A percentile compares a stretch with the other conserved stretches of the same genome.
phyloP scores from a whole-genome alignment of 2,888 invertebrate genomes.

The Osmoderma eremita region DNA sequence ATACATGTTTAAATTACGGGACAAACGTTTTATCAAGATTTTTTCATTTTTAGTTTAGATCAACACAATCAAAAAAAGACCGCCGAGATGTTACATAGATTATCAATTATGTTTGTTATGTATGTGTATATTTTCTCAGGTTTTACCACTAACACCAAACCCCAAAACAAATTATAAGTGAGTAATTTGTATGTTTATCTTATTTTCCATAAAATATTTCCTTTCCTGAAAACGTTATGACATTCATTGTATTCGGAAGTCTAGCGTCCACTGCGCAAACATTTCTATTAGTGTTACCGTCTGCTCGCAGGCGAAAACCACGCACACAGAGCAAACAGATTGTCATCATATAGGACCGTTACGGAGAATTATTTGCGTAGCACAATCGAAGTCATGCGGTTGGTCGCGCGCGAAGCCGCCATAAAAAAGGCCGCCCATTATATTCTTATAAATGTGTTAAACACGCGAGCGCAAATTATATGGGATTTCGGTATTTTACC shows the following conservation, averaged over 20 bases:
- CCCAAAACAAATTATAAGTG: constrained; percentile 3
- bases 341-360: constrained; percentile 28
- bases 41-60: constrained; percentile 5
- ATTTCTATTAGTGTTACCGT: constrained; percentile 26
- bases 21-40: neutral
- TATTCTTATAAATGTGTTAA: constrained; percentile 33
- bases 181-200: constrained; percentile 20
- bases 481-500: constrained; percentile 17
- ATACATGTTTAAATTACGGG: too few relatives aligned
- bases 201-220: constrained; percentile 21
- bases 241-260: constrained; percentile 14
- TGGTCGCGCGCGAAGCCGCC: constrained; percentile 4
- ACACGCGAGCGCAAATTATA: constrained; percentile 26
- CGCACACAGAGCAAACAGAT: constrained; percentile 9
- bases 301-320: constrained; percentile 19
- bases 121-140: too few relatives aligned
- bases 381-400: constrained; percentile 24
- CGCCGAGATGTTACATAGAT: neutral
- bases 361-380: constrained; percentile 22
- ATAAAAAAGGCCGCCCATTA: constrained; percentile 26
- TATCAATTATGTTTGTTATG: neutral
- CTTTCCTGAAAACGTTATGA: neutral
- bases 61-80: neutral
- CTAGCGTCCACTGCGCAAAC: constrained; percentile 23
- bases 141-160: constrained; percentile 14